A percentile compares a stretch with the other conserved stretches of the same genome.
Evolutionary conservation across 2,888 invertebrate species (phyloP).

Genomic region (Agriopis marginaria): DNA sequence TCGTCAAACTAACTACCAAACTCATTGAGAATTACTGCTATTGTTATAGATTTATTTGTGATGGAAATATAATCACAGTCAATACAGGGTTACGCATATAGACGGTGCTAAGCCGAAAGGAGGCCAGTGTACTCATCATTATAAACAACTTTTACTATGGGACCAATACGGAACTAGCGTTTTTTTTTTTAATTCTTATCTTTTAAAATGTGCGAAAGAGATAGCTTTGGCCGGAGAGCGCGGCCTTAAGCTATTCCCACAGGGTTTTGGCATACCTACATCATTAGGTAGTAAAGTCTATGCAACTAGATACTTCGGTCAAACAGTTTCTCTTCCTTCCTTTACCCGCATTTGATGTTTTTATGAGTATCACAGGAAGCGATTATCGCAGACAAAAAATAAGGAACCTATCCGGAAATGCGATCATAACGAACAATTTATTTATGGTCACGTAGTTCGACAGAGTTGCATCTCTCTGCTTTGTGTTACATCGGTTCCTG

Average conservation of each 20-base stretch:
- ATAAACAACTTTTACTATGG: no score
- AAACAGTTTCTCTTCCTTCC: slow-evolving; percentile 2
- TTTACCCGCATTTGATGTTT: slow-evolving; percentile 30
- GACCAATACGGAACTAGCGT: no score
- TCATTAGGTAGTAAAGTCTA: not conserved
- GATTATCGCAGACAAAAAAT: slow-evolving; percentile 38
- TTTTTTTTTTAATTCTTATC: no score
- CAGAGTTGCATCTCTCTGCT: slow-evolving; percentile 3
- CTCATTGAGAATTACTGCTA: slow-evolving; percentile 26
- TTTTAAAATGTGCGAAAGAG: no score
- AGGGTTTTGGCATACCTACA: not conserved
- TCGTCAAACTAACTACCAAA: slow-evolving; percentile 12
- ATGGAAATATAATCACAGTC: no score
- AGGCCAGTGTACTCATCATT: no score
- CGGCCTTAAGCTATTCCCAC: not conserved
- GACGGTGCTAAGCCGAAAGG: no score
- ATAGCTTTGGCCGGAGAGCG: no score
- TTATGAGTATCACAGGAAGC: slow-evolving; percentile 34
- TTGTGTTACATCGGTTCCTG: not conserved
- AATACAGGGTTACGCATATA: no score
- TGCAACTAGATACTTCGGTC: not conserved
- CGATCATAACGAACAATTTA: slow-evolving; percentile 36
- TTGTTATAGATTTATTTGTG: slow-evolving; percentile 4
- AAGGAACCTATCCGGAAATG: slow-evolving; percentile 40
- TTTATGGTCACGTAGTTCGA: slow-evolving; percentile 24